Percentiles rank a stretch among this genome's conserved stretches.
Conservation (phyloP, 2,888 invertebrate species). For the Buathra laborator region DNA sequence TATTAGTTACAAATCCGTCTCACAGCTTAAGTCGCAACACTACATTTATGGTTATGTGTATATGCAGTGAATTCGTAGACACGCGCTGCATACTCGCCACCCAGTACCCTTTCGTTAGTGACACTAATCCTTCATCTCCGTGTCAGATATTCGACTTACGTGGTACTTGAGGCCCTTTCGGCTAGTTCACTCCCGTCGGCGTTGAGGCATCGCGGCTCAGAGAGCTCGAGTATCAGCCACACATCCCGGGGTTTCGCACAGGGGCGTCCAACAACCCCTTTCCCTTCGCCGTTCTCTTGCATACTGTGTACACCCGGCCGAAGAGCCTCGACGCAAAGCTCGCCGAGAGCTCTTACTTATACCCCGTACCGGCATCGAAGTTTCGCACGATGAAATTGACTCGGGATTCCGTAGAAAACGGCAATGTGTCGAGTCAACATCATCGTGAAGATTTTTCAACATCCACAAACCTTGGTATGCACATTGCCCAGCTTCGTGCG, state of each 20-base stretch:
- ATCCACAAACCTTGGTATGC: not conserved
- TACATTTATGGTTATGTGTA: not conserved
- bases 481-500: not conserved
- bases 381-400: slow-evolving; percentile 3
- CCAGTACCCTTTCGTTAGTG: not conserved
- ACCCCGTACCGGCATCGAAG: not conserved
- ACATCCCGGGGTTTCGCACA: not conserved
- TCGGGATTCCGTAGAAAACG: not conserved
- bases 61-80: not conserved
- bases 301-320: not conserved
- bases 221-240: not conserved
- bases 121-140: slow-evolving; percentile 15
- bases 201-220: slow-evolving; percentile 27
- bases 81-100: not conserved
- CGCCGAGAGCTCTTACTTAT: slow-evolving; percentile 11
- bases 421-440: not conserved
- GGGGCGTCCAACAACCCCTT: not conserved
- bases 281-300: not conserved
- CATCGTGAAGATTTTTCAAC: not conserved
- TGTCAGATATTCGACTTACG: slow-evolving; percentile 54
- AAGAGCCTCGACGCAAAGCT: not conserved
- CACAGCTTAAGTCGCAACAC: too few species aligned
- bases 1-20: too few species aligned
- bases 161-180: slow-evolving; percentile 22
- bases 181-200: slow-evolving; percentile 1